Evolutionary conservation across 2,113 vertebrate species (phyloP).

Genomic region (Anoplopoma fimbria): DNA sequence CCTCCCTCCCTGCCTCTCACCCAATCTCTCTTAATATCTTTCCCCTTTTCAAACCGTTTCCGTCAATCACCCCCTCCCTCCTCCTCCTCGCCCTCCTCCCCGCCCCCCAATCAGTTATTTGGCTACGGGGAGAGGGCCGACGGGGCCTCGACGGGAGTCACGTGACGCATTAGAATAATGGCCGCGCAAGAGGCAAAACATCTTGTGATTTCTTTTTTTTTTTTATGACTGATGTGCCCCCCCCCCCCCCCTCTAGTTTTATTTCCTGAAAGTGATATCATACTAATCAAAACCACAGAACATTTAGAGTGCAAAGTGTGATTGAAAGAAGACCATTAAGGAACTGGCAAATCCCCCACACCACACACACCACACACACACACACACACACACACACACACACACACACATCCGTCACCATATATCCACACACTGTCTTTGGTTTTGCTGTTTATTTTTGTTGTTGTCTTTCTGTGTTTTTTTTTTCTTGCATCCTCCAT

Average conservation of each 20-base stretch:
- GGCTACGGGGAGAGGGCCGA: slow-evolving; percentile 87
- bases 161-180: slow-evolving; percentile 99
- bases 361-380: background rate
- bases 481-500: slow-evolving; percentile 66
- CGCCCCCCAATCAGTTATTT: slow-evolving; percentile 77
- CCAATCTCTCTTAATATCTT: slow-evolving; percentile 82
- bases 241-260: slow-evolving; percentile 62
- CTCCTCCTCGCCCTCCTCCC: background rate
- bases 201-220: slow-evolving; percentile 88
- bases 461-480: slow-evolving; percentile 71
- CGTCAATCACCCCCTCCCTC: slow-evolving; percentile 77
- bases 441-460: slow-evolving; percentile 76
- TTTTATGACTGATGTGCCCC: slow-evolving; percentile 83
- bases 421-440: slow-evolving; percentile 26
- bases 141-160: slow-evolving; percentile 87
- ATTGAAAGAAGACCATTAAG: slow-evolving; percentile 95
- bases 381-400: background rate
- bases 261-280: slow-evolving; percentile 92
- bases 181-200: slow-evolving; percentile 86
- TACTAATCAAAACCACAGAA: slow-evolving; percentile 97
- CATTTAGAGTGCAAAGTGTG: slow-evolving; percentile 96
- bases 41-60: slow-evolving; percentile 90
- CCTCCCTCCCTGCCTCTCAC: slow-evolving; percentile 57
- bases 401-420: slow-evolving; percentile 43
- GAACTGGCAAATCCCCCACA: slow-evolving; percentile 73